A percentile compares a stretch with the other conserved stretches of the same genome.
These are phyloP conservation scores for Tenodera sinensis DNA, from an alignment of 2,888 invertebrate species.

Conservation along the genomic window DNA sequence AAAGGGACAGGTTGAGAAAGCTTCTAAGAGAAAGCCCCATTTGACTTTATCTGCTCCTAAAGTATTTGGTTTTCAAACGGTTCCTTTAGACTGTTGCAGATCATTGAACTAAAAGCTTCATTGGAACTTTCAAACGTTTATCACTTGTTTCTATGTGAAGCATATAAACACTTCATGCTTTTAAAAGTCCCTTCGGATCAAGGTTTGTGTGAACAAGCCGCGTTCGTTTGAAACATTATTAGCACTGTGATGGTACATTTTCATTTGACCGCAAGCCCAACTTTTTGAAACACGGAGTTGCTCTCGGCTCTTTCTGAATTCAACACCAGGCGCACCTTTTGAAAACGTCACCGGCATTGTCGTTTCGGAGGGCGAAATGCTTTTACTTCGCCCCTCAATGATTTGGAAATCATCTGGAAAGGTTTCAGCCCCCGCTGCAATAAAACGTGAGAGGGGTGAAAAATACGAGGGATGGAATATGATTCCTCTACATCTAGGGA, in stretches of 20 bases:
- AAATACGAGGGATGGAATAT: neutral
- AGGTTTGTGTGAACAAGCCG: too few species aligned
- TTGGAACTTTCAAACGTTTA: too few species aligned
- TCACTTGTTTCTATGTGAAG: too few species aligned
- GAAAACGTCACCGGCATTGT: neutral
- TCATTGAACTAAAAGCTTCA: too few species aligned
- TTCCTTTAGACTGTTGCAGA: too few species aligned
- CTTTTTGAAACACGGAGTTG: neutral
- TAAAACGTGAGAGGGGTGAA: neutral
- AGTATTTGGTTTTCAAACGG: too few species aligned
- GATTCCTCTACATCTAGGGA: neutral
- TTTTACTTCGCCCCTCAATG: neutral
- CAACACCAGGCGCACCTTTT: neutral
- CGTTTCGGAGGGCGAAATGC: neutral
- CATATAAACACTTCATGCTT: too few species aligned
- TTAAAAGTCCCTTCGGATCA: too few species aligned
- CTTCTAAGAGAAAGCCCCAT: too few species aligned
- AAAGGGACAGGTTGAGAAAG: too few species aligned
- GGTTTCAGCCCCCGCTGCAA: neutral
- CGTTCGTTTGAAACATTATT: too few species aligned
- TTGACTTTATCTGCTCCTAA: too few species aligned
- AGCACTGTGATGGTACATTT: neutral
- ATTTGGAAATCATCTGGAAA: neutral
- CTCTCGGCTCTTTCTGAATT: neutral
- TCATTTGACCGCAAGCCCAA: neutral